Percentiles rank a stretch among this genome's conserved stretches.
These are phyloP conservation scores for Bombus terrestris DNA, from an alignment of 1,140 invertebrate species.

Conservation along the genomic window DNA sequence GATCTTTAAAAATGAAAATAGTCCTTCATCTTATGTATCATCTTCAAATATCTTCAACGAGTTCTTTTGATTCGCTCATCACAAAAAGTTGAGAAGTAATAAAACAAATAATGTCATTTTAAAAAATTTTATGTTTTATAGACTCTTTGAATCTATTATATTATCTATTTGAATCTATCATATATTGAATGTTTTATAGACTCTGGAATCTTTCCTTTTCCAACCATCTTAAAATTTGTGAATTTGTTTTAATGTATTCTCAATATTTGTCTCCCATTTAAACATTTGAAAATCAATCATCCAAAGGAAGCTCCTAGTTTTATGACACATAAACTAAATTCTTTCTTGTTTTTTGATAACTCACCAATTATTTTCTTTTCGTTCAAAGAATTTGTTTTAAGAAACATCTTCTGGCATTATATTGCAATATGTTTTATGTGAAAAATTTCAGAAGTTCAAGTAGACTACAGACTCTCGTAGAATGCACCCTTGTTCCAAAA, in stretches of 20 bases:
- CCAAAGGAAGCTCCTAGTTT: background rate
- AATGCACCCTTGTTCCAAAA: background rate
- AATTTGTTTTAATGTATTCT: background rate
- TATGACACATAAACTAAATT: background rate
- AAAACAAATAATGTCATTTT: too few relatives aligned
- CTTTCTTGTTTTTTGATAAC: background rate
- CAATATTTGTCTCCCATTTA: background rate
- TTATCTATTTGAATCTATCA: too few relatives aligned
- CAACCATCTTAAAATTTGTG: background rate
- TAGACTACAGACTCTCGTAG: background rate
- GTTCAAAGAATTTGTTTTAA: background rate
- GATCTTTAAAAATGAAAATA: slow-evolving; percentile 9
- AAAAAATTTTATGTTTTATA: too few relatives aligned
- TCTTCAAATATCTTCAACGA: background rate
- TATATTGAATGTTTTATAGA: too few relatives aligned
- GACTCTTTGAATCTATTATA: too few relatives aligned
- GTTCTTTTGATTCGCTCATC: background rate
- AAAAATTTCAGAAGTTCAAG: background rate
- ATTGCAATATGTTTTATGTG: background rate
- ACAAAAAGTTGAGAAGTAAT: background rate
- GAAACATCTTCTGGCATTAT: too few relatives aligned
- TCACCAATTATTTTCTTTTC: background rate
- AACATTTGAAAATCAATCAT: background rate
- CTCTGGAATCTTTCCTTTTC: too few relatives aligned
- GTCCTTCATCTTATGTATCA: background rate